Percentiles rank a stretch among this genome's conserved stretches.
Conservation (phyloP, 2,113 vertebrate species). For the Pica pica region DNA sequence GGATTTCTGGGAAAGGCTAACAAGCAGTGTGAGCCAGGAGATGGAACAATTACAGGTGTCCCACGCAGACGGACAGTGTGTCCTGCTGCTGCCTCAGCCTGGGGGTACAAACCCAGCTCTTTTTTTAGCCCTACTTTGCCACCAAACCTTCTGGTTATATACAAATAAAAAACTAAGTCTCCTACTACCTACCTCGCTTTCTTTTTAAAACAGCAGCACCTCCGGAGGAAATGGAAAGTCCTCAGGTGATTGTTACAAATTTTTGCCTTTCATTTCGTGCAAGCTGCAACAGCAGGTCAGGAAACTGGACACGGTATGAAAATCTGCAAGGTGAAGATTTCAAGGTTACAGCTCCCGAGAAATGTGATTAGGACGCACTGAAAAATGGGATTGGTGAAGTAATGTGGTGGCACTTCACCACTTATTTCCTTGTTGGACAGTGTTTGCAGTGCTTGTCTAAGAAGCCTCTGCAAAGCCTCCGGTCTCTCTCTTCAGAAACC, state of each 20-base stretch:
- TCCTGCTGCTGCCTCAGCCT: background rate
- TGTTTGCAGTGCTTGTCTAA: background rate
- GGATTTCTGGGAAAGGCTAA: background rate
- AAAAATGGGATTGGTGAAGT: background rate
- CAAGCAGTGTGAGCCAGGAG: background rate
- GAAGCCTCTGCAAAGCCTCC: background rate
- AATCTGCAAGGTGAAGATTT: background rate
- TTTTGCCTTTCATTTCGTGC: background rate
- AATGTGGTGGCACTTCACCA: background rate
- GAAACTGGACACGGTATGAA: background rate
- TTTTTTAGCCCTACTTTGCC: background rate
- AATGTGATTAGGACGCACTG: background rate
- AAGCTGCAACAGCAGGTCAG: background rate
- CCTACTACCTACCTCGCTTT: background rate
- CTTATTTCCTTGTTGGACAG: background rate
- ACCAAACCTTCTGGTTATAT: background rate
- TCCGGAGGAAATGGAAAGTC: background rate
- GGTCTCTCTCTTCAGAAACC: background rate
- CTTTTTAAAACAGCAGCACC: background rate
- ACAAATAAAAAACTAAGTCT: background rate
- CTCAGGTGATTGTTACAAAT: background rate
- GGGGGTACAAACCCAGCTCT: background rate
- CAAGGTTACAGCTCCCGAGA: background rate
- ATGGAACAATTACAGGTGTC: background rate
- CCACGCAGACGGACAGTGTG: fast-evolving